Evolutionary conservation across 2,113 vertebrate genomes (phyloP), one percentile per base, ranked within the genome.

Genomic region (Hippoglossus stenolepis): DNA sequence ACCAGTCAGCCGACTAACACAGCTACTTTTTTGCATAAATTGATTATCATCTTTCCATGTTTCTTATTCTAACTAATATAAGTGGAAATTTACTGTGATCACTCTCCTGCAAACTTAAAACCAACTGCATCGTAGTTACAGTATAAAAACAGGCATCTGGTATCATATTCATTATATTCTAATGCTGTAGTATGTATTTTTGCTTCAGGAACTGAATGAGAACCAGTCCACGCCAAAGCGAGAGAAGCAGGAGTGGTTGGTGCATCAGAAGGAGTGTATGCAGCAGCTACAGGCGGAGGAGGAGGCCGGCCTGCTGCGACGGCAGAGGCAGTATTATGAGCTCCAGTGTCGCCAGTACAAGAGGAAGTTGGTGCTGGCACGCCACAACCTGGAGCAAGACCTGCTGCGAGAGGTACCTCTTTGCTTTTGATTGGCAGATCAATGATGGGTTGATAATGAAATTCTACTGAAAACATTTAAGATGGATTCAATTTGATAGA

Each of bases 151-250:
- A 45, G 43, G 12, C 4, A 45, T 15, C 14, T 12, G 11, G 3
- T 45, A 45, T 45, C 43, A 49, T 18, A 1, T 45, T 60, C 11
- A 28, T 38, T 7, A 21, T 9, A 7, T 31, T 31, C 15, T 1
- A 43, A 43, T 12, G 13, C 40, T 12, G 2, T 43, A 8, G 6
- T 43, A 14, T 38, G 11, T 10, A 3, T 45, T 61, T 63, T 13
- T 3, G 10, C 26, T 76, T 1, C 59, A 97, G 96, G 96, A 97
- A 76, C 95, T 97, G 59, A 96, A 96, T 56, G 96, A 97, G 92
- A 97, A 97, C 92, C 96, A 96, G 90, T 96, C 96, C 26, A 97
- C 96, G 0, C 96, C 96, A 17, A 97, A 97, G 91, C 92, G 96
- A 28, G 96, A 97, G 92, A 97, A 97, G 78, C 96, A 97, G 45